These are phyloP conservation scores for Gallinago nigripennis DNA, from an alignment of 2,797 vertebrate species.

Conservation along the genomic window DNA sequence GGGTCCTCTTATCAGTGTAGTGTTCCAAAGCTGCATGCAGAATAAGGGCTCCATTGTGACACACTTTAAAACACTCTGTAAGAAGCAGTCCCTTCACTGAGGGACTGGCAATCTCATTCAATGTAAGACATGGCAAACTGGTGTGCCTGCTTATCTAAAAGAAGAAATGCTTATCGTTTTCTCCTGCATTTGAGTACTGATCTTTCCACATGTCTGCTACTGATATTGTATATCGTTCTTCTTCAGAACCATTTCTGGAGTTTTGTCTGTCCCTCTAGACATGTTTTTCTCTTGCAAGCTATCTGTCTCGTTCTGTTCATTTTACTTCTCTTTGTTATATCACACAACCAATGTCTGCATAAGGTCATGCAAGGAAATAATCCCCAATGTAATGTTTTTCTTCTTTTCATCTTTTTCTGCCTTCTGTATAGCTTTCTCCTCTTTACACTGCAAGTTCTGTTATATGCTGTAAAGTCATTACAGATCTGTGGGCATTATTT, in stretches of 20 bases:
- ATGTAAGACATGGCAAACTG: background rate
- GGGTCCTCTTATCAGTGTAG: background rate
- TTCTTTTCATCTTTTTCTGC: background rate
- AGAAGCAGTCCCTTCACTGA: background rate
- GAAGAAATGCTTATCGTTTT: background rate
- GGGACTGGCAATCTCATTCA: background rate
- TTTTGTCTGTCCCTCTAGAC: background rate
- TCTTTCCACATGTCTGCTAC: background rate
- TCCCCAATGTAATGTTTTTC: background rate
- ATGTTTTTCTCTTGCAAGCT: background rate
- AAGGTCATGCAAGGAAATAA: background rate
- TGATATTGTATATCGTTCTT: background rate
- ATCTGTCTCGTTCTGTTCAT: background rate
- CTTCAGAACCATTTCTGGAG: background rate
- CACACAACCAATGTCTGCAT: background rate
- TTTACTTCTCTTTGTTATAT: background rate
- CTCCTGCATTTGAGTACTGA: background rate
- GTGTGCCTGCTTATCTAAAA: background rate
- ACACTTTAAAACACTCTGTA: background rate
- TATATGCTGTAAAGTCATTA: background rate
- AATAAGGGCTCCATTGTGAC: background rate
- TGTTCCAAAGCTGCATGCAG: background rate
- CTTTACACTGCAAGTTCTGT: background rate
- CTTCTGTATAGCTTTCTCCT: background rate
- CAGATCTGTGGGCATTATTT: background rate